Base-by-base conservation (phyloP, 1,140 invertebrate species). In the Drosophila nebulosa region DNA sequence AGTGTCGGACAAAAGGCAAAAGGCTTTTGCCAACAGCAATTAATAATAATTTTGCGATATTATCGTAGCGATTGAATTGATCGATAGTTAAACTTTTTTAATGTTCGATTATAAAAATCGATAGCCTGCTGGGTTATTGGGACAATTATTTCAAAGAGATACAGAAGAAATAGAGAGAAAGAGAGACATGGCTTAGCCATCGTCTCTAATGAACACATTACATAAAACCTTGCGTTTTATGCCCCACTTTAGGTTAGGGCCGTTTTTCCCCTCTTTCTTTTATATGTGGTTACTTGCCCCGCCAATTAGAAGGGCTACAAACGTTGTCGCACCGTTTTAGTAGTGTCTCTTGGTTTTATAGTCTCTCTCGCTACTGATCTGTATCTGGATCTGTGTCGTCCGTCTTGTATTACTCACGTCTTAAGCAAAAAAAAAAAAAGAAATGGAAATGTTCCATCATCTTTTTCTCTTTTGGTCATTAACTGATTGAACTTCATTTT, bases 31-130 rank as follows among this genome's bases (percentile, higher is more conserved):
- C 39, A 27, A 56, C 24, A 42, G 57, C 51, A 83, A 86, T 86
- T 88, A 86, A 83, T 86, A 86, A 86, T 68, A 78, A 88, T 83
- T 86, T 86, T 69, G 83, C 81, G 74, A 88, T 86, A 88, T 83
- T 86, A 88, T 86, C 83, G 68, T 21, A 9, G 16, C 16, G 16
- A 21, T 46, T 46, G 39, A 21, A 83, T 74, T 64, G 55, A 55
- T 65, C 56, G 81, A 86, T 86, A 78, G 74, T 86, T 46, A 78
- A 85, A 75, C 0, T 30, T 56, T 56, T 85, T 85, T 85, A 85
- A 81, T 78, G 81, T 50, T 30, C 52, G 81, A 81, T 86, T 86
- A 74, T 85, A 85, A 85, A 85, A 86, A 88, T 86, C 81, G 83
- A 88, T 78, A 62, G 59, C 81, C 78, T 61, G 83, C 81, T 83